Conservation (phyloP, 2,888 invertebrate species). For the Cylloceria caligata region DNA sequence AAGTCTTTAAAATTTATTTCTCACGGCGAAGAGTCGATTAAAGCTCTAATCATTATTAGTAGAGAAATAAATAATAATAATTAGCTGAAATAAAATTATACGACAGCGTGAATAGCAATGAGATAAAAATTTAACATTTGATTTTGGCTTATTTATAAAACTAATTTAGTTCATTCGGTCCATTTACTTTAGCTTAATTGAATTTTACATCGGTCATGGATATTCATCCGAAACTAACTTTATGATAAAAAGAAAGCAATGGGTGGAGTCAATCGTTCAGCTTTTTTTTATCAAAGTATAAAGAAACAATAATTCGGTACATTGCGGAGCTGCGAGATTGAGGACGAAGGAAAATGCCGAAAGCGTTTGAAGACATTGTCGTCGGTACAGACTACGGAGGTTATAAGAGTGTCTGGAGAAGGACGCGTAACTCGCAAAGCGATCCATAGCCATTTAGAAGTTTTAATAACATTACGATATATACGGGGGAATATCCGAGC, state of each 20-base stretch:
- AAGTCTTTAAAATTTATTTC: neutral
- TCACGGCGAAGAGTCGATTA: neutral
- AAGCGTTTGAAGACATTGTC: conserved; percentile 68
- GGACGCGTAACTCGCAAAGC: conserved; percentile 76
- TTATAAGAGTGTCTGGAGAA: conserved; percentile 45
- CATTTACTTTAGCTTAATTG: neutral
- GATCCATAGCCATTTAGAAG: conserved; percentile 83
- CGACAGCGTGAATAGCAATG: neutral
- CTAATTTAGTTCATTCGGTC: too few relatives aligned
- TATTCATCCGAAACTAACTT: too few relatives aligned
- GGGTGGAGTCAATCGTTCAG: conserved; percentile 22
- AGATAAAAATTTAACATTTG: neutral
- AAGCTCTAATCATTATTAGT: neutral
- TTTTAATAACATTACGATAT: conserved; percentile 84
- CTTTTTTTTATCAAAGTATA: conserved; percentile 58
- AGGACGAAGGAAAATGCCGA: conserved; percentile 73
- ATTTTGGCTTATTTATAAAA: neutral
- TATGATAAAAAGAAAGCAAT: neutral
- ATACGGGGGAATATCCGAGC: conserved; percentile 68
- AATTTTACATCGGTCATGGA: too few relatives aligned
- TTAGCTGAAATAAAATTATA: neutral
- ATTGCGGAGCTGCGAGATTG: neutral
- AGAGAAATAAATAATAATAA: neutral
- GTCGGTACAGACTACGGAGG: conserved; percentile 6
- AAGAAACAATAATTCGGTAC: conserved; percentile 13